Evolutionary conservation across 92 coral and sea anemone species (phyloP).

Genomic region (Palythoa grandis): DNA sequence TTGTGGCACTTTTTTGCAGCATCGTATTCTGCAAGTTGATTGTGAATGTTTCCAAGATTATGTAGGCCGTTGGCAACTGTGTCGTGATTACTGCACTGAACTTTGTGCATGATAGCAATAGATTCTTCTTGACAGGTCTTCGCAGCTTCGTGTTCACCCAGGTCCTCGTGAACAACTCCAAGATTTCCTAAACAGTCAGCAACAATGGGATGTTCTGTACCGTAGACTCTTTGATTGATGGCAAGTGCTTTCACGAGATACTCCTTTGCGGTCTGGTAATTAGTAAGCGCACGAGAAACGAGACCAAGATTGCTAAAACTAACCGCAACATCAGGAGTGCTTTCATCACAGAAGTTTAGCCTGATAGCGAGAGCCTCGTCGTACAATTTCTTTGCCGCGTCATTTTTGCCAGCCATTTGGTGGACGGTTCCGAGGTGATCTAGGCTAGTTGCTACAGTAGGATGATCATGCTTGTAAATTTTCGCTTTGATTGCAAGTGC

Average conservation of each 20-base stretch:
- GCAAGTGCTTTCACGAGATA: constrained; percentile 48
- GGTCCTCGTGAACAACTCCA: constrained; percentile 54
- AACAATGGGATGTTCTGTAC: constrained; percentile 40
- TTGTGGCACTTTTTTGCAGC: constrained; percentile 42
- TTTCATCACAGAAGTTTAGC: constrained; percentile 42
- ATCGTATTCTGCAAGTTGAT: constrained; percentile 24
- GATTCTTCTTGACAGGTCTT: constrained; percentile 33
- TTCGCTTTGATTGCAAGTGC: constrained; percentile 39
- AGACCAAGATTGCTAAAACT: constrained; percentile 52
- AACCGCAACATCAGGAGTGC: constrained; percentile 42
- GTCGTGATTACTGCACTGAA: constrained; percentile 29
- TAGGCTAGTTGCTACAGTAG: constrained; percentile 26
- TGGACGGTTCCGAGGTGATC: constrained; percentile 40
- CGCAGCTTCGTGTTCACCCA: constrained; percentile 36
- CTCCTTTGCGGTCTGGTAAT: constrained; percentile 40
- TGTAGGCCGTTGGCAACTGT: constrained; percentile 51
- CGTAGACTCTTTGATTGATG: constrained; percentile 45
- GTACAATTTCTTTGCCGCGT: constrained; percentile 29
- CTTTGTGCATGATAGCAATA: constrained; percentile 31
- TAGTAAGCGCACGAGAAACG: constrained; percentile 15
- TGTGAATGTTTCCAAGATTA: constrained; percentile 43
- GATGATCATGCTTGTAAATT: constrained; percentile 20
- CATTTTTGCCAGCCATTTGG: constrained; percentile 33
- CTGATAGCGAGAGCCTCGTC: constrained; percentile 51
- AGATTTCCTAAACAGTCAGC: constrained; percentile 51